These are phyloP conservation scores for Drosophila varians DNA, from an alignment of 1,140 invertebrate species.

Conservation along the genomic window DNA sequence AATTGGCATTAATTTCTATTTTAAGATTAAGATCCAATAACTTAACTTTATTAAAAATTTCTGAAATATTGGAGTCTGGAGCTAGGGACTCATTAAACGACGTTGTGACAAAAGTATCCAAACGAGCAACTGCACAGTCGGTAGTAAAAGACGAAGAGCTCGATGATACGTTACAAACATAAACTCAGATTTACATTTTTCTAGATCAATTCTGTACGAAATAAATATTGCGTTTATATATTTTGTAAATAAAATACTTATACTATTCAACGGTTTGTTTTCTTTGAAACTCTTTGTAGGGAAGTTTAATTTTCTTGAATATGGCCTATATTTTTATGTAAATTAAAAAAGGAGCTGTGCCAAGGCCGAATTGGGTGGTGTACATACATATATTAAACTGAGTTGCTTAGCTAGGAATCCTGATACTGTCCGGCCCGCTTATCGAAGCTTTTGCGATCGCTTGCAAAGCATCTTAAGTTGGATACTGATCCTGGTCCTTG, in stretches of 20 bases:
- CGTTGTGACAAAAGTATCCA: slow-evolving; percentile 92
- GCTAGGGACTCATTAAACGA: slow-evolving; percentile 94
- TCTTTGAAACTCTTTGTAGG: too few relatives aligned
- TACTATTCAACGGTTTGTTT: background rate
- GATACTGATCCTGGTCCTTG: too few relatives aligned
- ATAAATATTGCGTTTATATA: background rate
- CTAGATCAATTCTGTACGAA: background rate
- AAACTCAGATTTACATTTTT: slow-evolving; percentile 10
- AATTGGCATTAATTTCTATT: slow-evolving; percentile 94
- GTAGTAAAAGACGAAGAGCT: slow-evolving; percentile 95
- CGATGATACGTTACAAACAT: slow-evolving; percentile 92
- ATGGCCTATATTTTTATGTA: too few relatives aligned
- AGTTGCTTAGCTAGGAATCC: too few relatives aligned
- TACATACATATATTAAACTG: too few relatives aligned
- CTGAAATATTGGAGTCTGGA: slow-evolving; percentile 91
- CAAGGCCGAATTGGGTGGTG: too few relatives aligned
- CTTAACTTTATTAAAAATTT: slow-evolving; percentile 89
- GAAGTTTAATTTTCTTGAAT: too few relatives aligned
- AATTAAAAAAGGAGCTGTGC: too few relatives aligned
- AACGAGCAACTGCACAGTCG: slow-evolving; percentile 89
- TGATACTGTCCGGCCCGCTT: too few relatives aligned
- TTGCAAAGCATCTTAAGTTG: too few relatives aligned
- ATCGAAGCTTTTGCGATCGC: too few relatives aligned
- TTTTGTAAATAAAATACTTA: background rate
- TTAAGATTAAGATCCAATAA: slow-evolving; percentile 92